Conservation (phyloP, 2,797 vertebrate genomes). For the Xyrichtys novacula region DNA sequence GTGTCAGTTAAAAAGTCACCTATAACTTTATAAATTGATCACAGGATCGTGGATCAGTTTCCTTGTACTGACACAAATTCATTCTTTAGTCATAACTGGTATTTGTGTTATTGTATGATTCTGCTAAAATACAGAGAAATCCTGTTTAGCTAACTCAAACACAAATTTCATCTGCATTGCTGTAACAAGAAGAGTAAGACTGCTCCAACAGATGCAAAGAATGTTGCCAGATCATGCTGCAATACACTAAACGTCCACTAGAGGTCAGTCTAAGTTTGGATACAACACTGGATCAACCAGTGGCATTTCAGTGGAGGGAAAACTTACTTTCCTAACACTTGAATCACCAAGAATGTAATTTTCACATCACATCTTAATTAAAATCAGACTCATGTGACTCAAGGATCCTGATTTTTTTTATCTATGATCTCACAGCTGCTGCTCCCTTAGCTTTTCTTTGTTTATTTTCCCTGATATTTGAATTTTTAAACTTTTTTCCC, state of each 20-base stretch:
- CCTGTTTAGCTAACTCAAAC: too few species aligned
- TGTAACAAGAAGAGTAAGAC: neutral
- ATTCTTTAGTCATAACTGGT: too few species aligned
- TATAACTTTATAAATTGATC: too few species aligned
- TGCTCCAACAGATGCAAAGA: neutral
- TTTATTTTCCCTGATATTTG: neutral
- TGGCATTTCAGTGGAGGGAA: neutral
- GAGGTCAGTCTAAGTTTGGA: conserved; percentile 62
- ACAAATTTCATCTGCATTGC: too few species aligned
- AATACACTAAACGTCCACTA: conserved; percentile 65
- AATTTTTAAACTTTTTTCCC: neutral
- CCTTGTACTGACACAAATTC: too few species aligned
- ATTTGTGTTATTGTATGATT: too few species aligned
- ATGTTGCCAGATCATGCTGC: neutral
- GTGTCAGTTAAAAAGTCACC: too few species aligned
- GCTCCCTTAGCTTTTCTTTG: too few species aligned
- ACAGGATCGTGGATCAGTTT: too few species aligned
- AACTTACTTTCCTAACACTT: neutral
- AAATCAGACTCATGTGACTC: neutral
- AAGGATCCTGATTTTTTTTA: neutral
- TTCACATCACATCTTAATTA: neutral
- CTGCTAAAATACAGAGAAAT: too few species aligned
- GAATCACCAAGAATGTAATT: neutral
- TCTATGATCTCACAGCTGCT: neutral
- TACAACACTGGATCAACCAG: neutral